phyloP scores from a whole-genome alignment of 2,888 invertebrate species.

The Amblyjoppa fuscipennis region DNA sequence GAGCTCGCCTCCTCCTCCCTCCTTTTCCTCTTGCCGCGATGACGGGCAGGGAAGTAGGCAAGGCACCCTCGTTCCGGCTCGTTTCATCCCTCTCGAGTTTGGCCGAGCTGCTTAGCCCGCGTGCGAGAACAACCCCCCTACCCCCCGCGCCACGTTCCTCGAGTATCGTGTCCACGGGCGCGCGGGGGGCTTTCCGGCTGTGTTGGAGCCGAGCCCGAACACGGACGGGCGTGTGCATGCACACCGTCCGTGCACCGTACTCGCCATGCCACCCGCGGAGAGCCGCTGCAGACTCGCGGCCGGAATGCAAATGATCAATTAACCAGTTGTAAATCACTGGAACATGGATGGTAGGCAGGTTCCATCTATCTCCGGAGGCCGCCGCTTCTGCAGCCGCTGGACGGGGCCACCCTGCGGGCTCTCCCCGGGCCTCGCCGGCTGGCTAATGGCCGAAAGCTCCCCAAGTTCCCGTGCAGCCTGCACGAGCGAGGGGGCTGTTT shows the following conservation, averaged over 20 bases:
- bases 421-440: constrained; percentile 25
- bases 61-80: constrained; percentile 26
- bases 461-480: not conserved
- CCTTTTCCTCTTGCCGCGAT: constrained; percentile 30
- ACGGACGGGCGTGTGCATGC: not conserved
- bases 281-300: constrained; percentile 60
- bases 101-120: constrained; percentile 26
- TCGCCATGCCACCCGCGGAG: constrained; percentile 55
- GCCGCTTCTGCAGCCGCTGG: constrained; percentile 10
- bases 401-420: not conserved
- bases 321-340: constrained; percentile 81
- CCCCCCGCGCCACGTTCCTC: not conserved
- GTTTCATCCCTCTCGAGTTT: constrained; percentile 30
- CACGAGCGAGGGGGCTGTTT: constrained; percentile 2
- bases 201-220: constrained; percentile 1
- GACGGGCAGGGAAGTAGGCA: constrained; percentile 10
- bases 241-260: not conserved
- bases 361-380: constrained; percentile 71
- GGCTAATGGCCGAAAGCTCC: constrained; percentile 23
- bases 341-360: constrained; percentile 71
- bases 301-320: constrained; percentile 84
- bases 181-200: constrained; percentile 44
- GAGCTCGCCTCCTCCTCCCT: not conserved
- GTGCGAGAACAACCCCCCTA: constrained; percentile 5
- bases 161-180: constrained; percentile 50